A percentile compares a stretch with the other conserved stretches of the same genome.
Conservation (phyloP, 2,113 vertebrate species). For the Uria lomvia region DNA sequence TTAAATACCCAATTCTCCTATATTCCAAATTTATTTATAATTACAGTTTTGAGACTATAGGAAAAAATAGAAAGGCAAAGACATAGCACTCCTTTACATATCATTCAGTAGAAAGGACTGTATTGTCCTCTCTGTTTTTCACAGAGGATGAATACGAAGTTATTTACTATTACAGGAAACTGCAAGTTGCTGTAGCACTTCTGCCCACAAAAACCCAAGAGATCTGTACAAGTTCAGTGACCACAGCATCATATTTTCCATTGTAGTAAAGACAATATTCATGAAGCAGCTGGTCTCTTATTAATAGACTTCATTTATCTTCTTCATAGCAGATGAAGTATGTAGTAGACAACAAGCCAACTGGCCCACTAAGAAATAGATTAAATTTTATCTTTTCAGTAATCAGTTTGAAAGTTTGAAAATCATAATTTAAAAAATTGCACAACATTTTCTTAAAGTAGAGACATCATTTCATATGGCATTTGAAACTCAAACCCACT, state of each 20-base stretch:
- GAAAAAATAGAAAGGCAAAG: neutral
- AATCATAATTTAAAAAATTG: neutral
- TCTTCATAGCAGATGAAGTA: neutral
- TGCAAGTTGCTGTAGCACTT: conserved; percentile 33
- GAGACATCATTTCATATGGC: neutral
- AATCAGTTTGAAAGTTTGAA: neutral
- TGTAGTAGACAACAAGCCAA: neutral
- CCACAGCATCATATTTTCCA: conserved; percentile 51
- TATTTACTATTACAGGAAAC: conserved; percentile 40
- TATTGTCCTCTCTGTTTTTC: neutral
- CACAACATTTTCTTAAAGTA: neutral
- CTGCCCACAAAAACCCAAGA: conserved; percentile 42
- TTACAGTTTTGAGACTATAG: neutral
- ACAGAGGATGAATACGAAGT: neutral
- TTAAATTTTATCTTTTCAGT: neutral
- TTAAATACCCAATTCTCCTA: neutral
- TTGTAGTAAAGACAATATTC: conserved; percentile 50
- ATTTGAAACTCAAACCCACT: neutral
- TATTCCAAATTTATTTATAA: neutral
- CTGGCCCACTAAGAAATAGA: neutral
- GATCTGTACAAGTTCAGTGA: conserved; percentile 36
- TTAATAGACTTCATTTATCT: conserved; percentile 41
- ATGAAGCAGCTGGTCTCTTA: conserved; percentile 37
- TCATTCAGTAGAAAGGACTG: neutral
- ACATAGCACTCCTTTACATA: neutral